A percentile compares a stretch with the other conserved stretches of the same genome.
Evolutionary conservation across 2,797 vertebrate genomes (phyloP).

Genomic region (Esox lucius): DNA sequence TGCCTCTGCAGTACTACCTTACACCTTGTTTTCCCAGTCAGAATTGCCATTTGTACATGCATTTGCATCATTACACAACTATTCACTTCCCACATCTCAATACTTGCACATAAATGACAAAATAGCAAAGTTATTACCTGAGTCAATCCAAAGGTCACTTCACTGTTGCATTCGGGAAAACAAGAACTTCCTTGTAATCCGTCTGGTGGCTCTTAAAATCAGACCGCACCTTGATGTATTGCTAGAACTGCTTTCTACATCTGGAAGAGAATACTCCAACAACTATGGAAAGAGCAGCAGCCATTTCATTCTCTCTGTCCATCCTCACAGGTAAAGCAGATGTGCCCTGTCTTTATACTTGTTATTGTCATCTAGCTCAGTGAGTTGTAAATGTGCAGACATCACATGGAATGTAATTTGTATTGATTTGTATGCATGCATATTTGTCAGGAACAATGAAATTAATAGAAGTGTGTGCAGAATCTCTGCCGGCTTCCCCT

Average conservation of each 20-base stretch:
- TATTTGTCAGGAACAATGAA: neutral
- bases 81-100: no score
- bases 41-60: no score
- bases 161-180: neutral
- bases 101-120: neutral
- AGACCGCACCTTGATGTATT: neutral
- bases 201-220: no score
- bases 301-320: slow-evolving; percentile 7
- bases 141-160: slow-evolving; percentile 11
- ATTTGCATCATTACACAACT: no score
- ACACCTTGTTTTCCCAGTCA: no score
- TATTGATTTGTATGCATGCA: neutral
- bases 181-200: neutral
- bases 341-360: neutral
- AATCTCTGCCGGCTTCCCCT: no score
- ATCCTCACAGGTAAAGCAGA: slow-evolving; percentile 15
- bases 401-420: neutral
- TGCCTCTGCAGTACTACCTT: no score
- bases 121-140: neutral
- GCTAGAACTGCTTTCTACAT: neutral
- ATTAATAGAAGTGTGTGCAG: neutral
- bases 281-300: neutral
- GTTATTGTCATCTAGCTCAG: neutral
- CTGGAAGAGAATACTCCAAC: neutral
- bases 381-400: neutral